Conservation (phyloP, 2,888 invertebrate genomes). For the Lissocephala sabroskyi region DNA sequence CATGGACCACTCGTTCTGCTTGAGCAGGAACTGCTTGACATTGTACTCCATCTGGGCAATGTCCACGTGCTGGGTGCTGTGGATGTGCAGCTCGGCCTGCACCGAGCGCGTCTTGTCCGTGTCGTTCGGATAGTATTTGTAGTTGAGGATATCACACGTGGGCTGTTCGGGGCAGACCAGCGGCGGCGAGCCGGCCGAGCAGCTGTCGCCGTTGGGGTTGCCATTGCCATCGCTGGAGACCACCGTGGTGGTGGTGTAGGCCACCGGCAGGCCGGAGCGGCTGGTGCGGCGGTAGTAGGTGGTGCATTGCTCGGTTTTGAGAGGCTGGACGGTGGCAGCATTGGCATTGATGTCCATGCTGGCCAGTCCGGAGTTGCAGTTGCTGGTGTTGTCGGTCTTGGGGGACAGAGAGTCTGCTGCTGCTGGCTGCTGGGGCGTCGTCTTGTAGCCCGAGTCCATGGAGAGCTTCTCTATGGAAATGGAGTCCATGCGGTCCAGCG, state of each 20-base stretch:
- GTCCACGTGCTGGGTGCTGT: slow-evolving; percentile 73
- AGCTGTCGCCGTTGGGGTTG: slow-evolving; percentile 7
- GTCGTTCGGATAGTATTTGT: slow-evolving; percentile 69
- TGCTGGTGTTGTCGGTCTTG: slow-evolving; percentile 58
- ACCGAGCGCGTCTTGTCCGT: slow-evolving; percentile 64
- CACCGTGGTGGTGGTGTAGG: slow-evolving; percentile 48
- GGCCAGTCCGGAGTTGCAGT: slow-evolving; percentile 24
- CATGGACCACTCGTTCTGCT: slow-evolving; percentile 74
- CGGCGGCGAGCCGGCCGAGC: slow-evolving; percentile 45
- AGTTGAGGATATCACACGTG: slow-evolving; percentile 70
- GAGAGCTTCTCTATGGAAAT: slow-evolving; percentile 70
- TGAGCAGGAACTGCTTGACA: slow-evolving; percentile 82
- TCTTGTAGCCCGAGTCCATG: slow-evolving; percentile 70
- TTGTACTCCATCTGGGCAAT: slow-evolving; percentile 84
- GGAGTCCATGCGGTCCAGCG: slow-evolving; percentile 66
- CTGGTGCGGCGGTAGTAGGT: slow-evolving; percentile 66
- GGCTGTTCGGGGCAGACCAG: slow-evolving; percentile 60
- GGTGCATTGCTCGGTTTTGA: slow-evolving; percentile 51
- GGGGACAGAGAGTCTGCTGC: slow-evolving; percentile 65
- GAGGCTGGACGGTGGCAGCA: slow-evolving; percentile 10
- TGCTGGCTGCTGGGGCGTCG: slow-evolving; percentile 64
- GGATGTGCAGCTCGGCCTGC: slow-evolving; percentile 64
- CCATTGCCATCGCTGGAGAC: slow-evolving; percentile 8
- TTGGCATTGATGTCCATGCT: slow-evolving; percentile 4
- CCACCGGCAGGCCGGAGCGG: slow-evolving; percentile 62